phyloP scores from a whole-genome alignment of 2,797 vertebrate genomes.

The Selene dorsalis region DNA sequence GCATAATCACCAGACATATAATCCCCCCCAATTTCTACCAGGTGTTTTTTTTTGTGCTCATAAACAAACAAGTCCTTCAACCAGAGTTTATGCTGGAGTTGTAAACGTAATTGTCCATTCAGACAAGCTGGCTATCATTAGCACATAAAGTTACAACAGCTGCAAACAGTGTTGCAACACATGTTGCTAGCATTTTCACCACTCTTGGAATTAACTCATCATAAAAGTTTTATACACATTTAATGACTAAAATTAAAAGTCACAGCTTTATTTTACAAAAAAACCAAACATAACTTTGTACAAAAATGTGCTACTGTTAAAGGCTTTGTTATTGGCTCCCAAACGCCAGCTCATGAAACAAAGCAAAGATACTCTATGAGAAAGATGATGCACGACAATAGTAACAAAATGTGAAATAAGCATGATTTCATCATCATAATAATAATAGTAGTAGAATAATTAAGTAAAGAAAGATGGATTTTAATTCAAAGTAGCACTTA shows the following conservation, averaged over 20 bases:
- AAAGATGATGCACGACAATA: too few species aligned
- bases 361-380: too few species aligned
- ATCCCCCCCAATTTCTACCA: constrained; percentile 11
- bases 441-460: too few species aligned
- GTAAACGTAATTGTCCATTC: constrained; percentile 42
- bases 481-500: too few species aligned
- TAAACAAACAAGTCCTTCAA: constrained; percentile 14
- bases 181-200: not conserved
- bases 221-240: not conserved
- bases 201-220: not conserved
- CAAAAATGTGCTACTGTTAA: not conserved
- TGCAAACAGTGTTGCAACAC: constrained; percentile 21
- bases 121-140: constrained; percentile 29
- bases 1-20: constrained; percentile 16
- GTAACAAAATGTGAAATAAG: too few species aligned
- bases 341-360: not conserved
- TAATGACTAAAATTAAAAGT: not conserved
- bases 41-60: constrained; percentile 32
- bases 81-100: constrained; percentile 28
- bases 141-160: not conserved
- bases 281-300: not conserved
- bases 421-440: too few species aligned
- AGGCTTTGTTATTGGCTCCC: too few species aligned
- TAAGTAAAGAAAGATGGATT: too few species aligned
- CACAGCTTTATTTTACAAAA: not conserved